Conservation (phyloP, 2,113 vertebrate genomes). For the Engraulis encrasicolus region DNA sequence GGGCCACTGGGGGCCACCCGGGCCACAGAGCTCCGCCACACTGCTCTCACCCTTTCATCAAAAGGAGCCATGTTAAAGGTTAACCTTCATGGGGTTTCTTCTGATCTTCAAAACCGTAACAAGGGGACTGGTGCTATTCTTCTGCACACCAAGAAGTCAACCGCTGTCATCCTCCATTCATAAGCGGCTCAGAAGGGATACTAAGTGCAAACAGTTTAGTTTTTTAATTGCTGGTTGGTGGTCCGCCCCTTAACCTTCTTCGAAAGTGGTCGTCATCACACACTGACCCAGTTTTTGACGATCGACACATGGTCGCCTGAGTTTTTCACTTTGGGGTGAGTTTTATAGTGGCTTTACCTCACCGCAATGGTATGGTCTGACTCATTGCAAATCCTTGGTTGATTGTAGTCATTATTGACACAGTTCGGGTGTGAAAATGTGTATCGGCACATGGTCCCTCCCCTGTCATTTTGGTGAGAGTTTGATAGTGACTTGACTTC, state of each 20-base stretch:
- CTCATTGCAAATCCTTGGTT: too few relatives aligned
- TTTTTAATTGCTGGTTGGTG: too few relatives aligned
- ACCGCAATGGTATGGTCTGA: too few relatives aligned
- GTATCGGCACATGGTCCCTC: background rate
- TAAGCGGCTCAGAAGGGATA: background rate
- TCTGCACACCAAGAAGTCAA: constrained; percentile 30
- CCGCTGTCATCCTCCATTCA: background rate
- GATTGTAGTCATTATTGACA: too few relatives aligned
- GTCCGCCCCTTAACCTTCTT: background rate
- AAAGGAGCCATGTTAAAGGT: constrained; percentile 64
- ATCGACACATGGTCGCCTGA: too few relatives aligned
- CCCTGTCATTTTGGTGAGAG: background rate
- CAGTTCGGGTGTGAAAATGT: too few relatives aligned
- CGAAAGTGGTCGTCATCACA: background rate
- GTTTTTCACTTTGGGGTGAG: too few relatives aligned
- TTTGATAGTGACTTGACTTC: background rate
- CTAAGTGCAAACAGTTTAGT: constrained; percentile 20
- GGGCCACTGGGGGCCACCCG: constrained; percentile 51
- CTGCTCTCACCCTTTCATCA: constrained; percentile 49
- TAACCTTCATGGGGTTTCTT: constrained; percentile 61
- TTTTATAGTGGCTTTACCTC: too few relatives aligned
- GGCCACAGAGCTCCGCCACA: constrained; percentile 64
- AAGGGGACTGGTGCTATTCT: constrained; percentile 41
- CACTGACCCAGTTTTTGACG: too few relatives aligned
- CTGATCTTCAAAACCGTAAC: constrained; percentile 30